phyloP scores from a whole-genome alignment of 2,113 vertebrate genomes.

The Sula dactylatra region DNA sequence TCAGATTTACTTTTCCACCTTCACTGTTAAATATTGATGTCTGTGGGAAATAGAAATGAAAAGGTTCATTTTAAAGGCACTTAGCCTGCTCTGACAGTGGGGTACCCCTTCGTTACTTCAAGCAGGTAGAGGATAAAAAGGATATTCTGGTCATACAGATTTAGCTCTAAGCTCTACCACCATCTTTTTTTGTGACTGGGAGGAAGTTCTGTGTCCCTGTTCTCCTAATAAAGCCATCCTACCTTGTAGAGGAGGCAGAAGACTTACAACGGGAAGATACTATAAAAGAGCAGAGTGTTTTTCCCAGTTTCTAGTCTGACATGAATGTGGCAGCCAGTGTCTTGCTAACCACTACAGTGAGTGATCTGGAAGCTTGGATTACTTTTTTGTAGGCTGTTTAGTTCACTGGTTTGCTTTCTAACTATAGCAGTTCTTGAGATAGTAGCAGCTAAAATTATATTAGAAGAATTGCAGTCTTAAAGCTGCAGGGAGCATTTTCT shows the following conservation, averaged over 20 bases:
- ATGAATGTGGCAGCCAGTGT: neutral
- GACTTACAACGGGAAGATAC: neutral
- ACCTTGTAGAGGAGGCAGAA: neutral
- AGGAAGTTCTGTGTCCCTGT: neutral
- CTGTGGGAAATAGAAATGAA: conserved; percentile 66
- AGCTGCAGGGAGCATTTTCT: conserved; percentile 8
- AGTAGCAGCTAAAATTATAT: conserved; percentile 48
- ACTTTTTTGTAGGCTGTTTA: neutral
- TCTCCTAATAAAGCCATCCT: neutral
- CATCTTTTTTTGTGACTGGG: neutral
- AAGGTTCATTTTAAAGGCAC: conserved; percentile 51
- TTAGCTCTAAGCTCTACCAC: neutral
- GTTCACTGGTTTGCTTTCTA: conserved; percentile 58
- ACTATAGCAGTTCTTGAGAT: conserved; percentile 54
- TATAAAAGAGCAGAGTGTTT: neutral
- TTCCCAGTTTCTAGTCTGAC: neutral
- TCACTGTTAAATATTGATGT: conserved; percentile 67
- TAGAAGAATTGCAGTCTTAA: conserved; percentile 28
- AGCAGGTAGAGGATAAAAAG: neutral
- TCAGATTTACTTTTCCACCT: conserved; percentile 68
- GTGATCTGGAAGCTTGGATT: neutral
- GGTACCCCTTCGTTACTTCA: conserved; percentile 10
- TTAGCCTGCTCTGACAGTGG: conserved; percentile 31
- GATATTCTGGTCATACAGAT: neutral
- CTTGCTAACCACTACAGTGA: neutral